These are phyloP conservation scores for Indri indri DNA, from an alignment of 2,113 vertebrate species.

Conservation along the genomic window DNA sequence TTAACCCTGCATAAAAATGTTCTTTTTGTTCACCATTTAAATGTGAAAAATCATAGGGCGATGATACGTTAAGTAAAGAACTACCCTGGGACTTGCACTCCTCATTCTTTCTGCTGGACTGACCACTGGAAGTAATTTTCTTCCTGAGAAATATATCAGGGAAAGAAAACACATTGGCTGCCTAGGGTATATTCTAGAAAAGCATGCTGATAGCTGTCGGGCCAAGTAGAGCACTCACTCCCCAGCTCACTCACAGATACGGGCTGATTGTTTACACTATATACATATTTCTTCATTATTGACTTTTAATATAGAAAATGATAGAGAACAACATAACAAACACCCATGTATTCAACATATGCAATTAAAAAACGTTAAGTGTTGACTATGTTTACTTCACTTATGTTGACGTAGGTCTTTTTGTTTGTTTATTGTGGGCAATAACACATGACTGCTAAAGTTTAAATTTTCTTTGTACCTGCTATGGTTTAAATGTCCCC, in stretches of 20 bases:
- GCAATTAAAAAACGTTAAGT: not conserved
- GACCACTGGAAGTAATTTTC: not conserved
- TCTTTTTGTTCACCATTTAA: constrained; percentile 40
- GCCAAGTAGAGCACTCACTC: not conserved
- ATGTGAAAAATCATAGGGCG: constrained; percentile 32
- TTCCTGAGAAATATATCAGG: not conserved
- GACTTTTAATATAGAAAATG: not conserved
- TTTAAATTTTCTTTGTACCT: not conserved
- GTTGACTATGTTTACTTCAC: not conserved
- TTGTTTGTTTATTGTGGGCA: not conserved
- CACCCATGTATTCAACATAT: not conserved
- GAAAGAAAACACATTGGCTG: not conserved
- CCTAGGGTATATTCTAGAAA: not conserved
- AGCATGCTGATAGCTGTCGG: not conserved
- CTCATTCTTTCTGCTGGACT: not conserved
- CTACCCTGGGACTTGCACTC: not conserved
- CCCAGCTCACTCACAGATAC: not conserved
- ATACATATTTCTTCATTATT: not conserved
- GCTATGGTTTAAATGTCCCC: too few relatives aligned
- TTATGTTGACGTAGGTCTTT: not conserved
- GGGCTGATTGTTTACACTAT: not conserved
- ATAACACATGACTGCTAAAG: not conserved
- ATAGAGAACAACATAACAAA: not conserved
- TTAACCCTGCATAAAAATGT: not conserved
- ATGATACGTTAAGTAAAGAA: constrained; percentile 34